phyloP scores from a whole-genome alignment of 2,113 vertebrate genomes.

The Pituophis catenifer region DNA sequence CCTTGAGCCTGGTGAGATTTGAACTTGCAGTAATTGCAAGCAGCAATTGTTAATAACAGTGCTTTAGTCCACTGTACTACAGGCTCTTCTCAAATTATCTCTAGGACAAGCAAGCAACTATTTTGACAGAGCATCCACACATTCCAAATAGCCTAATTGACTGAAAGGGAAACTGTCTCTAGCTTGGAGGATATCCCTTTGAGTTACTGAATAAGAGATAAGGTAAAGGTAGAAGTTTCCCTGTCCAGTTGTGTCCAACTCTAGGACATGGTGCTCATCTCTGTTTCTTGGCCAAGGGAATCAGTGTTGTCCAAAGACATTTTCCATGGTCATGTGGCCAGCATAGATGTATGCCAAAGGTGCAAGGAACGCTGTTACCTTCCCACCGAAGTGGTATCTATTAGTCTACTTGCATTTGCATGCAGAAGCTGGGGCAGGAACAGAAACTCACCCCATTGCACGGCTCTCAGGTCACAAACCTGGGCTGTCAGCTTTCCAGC shows the following conservation, averaged over 20 bases:
- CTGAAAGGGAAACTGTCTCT: neutral
- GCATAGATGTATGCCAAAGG: neutral
- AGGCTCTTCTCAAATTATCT: neutral
- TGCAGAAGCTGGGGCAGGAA: neutral
- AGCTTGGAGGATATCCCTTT: neutral
- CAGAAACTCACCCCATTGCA: neutral
- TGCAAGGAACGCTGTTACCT: neutral
- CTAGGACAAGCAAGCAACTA: neutral
- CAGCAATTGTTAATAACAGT: too few relatives aligned
- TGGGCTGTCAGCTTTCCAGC: neutral
- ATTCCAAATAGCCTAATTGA: neutral
- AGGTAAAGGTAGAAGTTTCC: neutral
- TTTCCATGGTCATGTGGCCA: neutral
- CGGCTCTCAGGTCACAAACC: neutral
- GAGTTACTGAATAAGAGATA: neutral
- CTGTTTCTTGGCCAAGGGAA: neutral
- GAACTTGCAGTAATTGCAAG: too few relatives aligned
- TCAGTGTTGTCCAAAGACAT: neutral
- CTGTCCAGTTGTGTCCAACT: neutral
- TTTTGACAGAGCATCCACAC: neutral
- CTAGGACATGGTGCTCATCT: neutral
- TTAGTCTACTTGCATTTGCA: neutral
- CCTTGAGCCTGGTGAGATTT: too few relatives aligned
- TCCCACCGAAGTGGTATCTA: neutral
- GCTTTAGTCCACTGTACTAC: too few relatives aligned